Conservation (phyloP, 1,140 invertebrate species). For the Drosophila leontia region DNA sequence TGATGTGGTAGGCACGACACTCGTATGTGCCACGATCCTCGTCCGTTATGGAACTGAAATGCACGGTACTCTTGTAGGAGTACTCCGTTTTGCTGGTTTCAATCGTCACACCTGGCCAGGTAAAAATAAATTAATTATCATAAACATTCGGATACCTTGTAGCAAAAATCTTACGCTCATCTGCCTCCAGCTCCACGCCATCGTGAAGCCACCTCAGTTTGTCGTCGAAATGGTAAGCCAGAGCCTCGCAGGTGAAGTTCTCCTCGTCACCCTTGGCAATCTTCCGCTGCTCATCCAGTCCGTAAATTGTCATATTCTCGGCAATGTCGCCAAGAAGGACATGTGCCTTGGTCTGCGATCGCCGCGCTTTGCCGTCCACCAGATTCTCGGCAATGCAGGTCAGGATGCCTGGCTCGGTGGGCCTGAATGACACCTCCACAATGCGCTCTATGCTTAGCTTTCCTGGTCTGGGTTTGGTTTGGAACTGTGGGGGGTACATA, state of each 20-base stretch:
- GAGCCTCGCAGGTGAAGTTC: slow-evolving; percentile 86
- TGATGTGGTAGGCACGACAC: slow-evolving; percentile 63
- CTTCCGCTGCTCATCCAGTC: slow-evolving; percentile 59
- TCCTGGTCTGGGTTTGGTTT: slow-evolving; percentile 48
- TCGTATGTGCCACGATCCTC: slow-evolving; percentile 72
- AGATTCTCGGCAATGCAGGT: slow-evolving; percentile 77
- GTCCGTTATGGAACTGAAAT: slow-evolving; percentile 59
- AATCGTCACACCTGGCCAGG: slow-evolving; percentile 42
- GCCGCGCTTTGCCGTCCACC: slow-evolving; percentile 28
- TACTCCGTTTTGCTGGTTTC: slow-evolving; percentile 51
- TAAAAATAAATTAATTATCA: background rate
- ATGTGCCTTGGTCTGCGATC: slow-evolving; percentile 38
- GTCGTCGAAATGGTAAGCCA: slow-evolving; percentile 86
- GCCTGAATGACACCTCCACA: slow-evolving; percentile 67
- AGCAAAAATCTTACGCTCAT: slow-evolving; percentile 12
- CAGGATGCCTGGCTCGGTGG: slow-evolving; percentile 77
- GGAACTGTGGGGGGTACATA: slow-evolving; percentile 32
- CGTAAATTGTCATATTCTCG: slow-evolving; percentile 67
- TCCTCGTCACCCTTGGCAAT: slow-evolving; percentile 86
- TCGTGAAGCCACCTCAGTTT: slow-evolving; percentile 84
- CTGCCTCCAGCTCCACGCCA: slow-evolving; percentile 42
- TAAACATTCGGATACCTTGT: background rate
- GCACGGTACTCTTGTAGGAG: slow-evolving; percentile 67
- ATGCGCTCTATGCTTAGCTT: slow-evolving; percentile 54
- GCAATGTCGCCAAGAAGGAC: slow-evolving; percentile 69